Conservation (phyloP, 1,140 invertebrate genomes). For the Drosophila bifasciata region DNA sequence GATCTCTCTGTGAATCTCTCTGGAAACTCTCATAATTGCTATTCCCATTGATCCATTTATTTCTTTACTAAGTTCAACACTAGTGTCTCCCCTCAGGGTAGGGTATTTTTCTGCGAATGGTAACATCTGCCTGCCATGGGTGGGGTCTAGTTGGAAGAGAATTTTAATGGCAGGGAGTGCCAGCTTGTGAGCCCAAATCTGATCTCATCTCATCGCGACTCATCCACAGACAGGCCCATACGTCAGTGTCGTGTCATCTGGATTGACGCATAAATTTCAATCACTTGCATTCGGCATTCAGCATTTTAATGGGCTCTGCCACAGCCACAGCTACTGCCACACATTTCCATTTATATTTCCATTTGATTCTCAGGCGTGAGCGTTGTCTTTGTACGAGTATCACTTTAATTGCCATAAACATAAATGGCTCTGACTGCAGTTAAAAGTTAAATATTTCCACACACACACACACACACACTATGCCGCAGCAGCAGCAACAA, state of each 20-base stretch:
- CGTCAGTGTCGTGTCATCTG: constrained; percentile 4
- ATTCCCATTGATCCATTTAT: too few relatives aligned
- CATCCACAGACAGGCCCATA: constrained; percentile 1
- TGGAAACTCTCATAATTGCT: too few relatives aligned
- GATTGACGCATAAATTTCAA: constrained; percentile 41
- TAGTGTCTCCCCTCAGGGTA: too few relatives aligned
- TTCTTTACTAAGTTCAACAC: too few relatives aligned
- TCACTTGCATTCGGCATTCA: constrained; percentile 28
- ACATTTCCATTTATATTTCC: neutral
- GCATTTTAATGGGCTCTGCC: constrained; percentile 10
- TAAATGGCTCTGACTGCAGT: constrained; percentile 45
- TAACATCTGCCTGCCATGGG: too few relatives aligned
- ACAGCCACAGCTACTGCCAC: neutral
- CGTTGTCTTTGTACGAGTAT: constrained; percentile 5
- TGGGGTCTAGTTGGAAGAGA: neutral
- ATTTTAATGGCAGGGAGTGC: constrained; percentile 24
- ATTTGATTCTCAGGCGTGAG: constrained; percentile 30
- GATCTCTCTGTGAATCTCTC: too few relatives aligned
- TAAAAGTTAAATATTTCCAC: constrained; percentile 40
- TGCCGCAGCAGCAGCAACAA: constrained; percentile 1
- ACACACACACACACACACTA: constrained; percentile 8
- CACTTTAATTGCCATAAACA: constrained; percentile 53
- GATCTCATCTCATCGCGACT: constrained; percentile 33
- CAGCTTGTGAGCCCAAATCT: neutral
- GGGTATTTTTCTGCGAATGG: too few relatives aligned